Base-by-base conservation (phyloP, 2,888 invertebrate species). In the Pachliopta kotzebuea region DNA sequence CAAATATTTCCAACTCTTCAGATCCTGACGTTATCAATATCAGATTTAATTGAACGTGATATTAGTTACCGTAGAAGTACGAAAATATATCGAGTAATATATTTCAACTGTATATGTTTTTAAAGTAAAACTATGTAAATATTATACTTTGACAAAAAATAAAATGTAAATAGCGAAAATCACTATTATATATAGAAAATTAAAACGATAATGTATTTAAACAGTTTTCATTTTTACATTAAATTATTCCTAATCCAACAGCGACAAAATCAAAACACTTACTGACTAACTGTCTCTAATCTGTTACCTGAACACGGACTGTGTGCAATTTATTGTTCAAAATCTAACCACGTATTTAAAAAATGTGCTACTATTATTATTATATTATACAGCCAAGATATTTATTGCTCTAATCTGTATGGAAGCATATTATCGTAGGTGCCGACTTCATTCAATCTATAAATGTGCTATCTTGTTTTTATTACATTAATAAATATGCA, bases 31-130 rank as follows among this genome's bases (percentile, higher is more conserved):
- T 70, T 71, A 67, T 68, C 66, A 61, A 66, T 67, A 68, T 64
- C 57, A 54, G 59, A 70, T 56, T 56, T 54, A 71, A 83, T 83
- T 77, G 76, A 80, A 75, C 79, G 90, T 90, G 90, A 90, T 90
- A 90, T 85, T 85, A 89, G 90, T 90, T 90, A 90, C 89, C 89
- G 81, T 88, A 87, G 80, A 74, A 77, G 58, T 69, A 70, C 69
- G 42, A 71, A 62, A 65, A 65, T 66, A 70, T 67, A 67, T 69
- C 62, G 62, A 72, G 70, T 74, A 69, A 57, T 58, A 57, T 70
- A 68, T 71, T 68, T 69, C 67, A 73, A 75, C 62, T 72, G 74
- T 65, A 70, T 74, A 72, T 71, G 70, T 69, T 68, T 74, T 74
- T 72, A 74, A 74, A 78, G 70, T 11, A 37, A 37, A 14, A 64